These are phyloP conservation scores for Spea hammondii DNA, from an alignment of 2,797 vertebrate genomes.

Conservation along the genomic window DNA sequence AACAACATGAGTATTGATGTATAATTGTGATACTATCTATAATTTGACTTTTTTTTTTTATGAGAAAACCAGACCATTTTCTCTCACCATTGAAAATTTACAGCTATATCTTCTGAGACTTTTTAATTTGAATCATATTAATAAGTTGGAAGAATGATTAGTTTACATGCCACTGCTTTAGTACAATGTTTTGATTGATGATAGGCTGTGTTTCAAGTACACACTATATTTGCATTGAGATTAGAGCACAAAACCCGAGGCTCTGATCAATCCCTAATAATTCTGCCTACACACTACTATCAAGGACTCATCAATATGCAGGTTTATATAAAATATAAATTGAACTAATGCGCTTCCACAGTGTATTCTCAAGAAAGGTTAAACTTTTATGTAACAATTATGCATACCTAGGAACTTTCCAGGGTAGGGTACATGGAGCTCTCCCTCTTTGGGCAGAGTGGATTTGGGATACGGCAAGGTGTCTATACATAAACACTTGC, in stretches of 20 bases:
- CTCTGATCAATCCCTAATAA: too few species aligned
- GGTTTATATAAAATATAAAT: neutral
- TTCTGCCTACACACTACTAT: neutral
- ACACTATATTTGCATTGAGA: too few species aligned
- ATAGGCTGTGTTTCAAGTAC: neutral
- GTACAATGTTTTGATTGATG: conserved; percentile 10
- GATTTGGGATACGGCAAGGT: too few species aligned
- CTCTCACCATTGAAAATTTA: neutral
- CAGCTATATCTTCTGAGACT: neutral
- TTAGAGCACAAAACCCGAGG: too few species aligned
- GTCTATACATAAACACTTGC: too few species aligned
- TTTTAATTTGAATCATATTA: neutral
- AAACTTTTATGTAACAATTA: too few species aligned
- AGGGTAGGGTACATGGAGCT: too few species aligned
- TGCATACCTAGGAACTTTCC: too few species aligned
- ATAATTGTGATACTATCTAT: too few species aligned
- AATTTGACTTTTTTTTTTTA: too few species aligned
- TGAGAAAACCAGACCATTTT: neutral
- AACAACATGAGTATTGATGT: too few species aligned
- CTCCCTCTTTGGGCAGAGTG: too few species aligned
- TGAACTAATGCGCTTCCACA: neutral
- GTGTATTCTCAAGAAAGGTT: neutral
- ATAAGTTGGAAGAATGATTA: conserved; percentile 6
- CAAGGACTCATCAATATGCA: neutral
- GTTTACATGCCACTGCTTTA: neutral